Conservation (phyloP, 2,888 invertebrate species). For the Drosophila quinaria region DNA sequence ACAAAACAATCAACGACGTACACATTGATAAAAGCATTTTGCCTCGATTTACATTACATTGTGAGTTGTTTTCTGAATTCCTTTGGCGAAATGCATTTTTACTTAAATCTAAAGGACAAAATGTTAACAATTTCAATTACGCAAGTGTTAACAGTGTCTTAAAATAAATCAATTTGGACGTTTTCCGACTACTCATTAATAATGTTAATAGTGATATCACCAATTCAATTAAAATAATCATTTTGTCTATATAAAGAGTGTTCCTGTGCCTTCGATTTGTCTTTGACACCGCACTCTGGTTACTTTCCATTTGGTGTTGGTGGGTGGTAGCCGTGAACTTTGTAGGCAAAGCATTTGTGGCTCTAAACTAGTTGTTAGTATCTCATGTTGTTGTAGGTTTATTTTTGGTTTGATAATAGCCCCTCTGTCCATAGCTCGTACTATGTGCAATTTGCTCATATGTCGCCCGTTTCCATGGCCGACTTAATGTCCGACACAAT, state of each 20-base stretch:
- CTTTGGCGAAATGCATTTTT: constrained; percentile 74
- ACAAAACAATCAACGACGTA: constrained; percentile 46
- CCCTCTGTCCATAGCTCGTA: constrained; percentile 43
- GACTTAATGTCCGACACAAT: constrained; percentile 90
- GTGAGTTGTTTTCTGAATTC: constrained; percentile 62
- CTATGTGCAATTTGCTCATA: constrained; percentile 83
- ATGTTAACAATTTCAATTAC: constrained; percentile 56
- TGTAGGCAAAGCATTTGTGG: constrained; percentile 38
- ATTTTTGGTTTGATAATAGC: constrained; percentile 76
- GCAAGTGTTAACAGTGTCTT: constrained; percentile 59
- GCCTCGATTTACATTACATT: constrained; percentile 49
- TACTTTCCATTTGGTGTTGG: constrained; percentile 64
- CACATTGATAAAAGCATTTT: constrained; percentile 58
- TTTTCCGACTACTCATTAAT: constrained; percentile 55
- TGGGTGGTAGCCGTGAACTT: constrained; percentile 54
- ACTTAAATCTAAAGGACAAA: constrained; percentile 55
- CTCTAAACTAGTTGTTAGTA: constrained; percentile 52
- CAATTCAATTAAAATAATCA: constrained; percentile 54
- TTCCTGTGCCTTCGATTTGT: constrained; percentile 6
- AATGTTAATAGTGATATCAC: constrained; percentile 74
- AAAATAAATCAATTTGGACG: constrained; percentile 74
- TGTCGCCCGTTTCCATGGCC: constrained; percentile 88
- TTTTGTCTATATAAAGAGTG: constrained; percentile 28
- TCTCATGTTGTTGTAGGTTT: constrained; percentile 35
- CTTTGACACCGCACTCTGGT: constrained; percentile 25